Evolutionary conservation across 2,113 vertebrate species (phyloP).

Genomic region (Pimephales promelas): DNA sequence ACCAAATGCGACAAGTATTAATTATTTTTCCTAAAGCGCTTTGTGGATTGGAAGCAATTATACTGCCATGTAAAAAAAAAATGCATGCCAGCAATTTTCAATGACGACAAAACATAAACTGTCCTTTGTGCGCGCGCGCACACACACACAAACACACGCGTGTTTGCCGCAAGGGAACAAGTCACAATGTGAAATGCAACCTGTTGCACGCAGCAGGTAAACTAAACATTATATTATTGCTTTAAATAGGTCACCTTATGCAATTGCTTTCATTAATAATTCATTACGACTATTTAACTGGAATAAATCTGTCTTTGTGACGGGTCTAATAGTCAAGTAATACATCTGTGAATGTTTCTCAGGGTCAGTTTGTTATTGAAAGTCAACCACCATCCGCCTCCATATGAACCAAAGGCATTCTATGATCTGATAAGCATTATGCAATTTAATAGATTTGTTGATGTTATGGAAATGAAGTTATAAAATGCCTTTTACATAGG

Average conservation of each 20-base stretch:
- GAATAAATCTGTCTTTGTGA: neutral
- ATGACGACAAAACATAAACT: slow-evolving; percentile 35
- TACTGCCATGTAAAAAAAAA: neutral
- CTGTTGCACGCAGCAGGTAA: neutral
- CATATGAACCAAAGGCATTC: neutral
- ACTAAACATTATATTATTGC: neutral
- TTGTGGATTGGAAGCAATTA: slow-evolving; percentile 41
- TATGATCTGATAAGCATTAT: neutral
- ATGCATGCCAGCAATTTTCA: slow-evolving; percentile 65
- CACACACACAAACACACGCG: neutral
- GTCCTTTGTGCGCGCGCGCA: slow-evolving; percentile 33
- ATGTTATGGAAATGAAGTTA: neutral
- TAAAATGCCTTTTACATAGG: neutral
- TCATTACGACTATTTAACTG: neutral
- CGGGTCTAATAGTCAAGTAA: neutral
- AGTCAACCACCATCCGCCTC: neutral
- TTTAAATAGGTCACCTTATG: neutral
- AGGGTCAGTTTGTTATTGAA: neutral
- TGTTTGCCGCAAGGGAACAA: slow-evolving; percentile 13
- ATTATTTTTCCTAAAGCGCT: slow-evolving; percentile 64
- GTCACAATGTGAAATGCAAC: neutral
- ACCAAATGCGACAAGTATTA: slow-evolving; percentile 70
- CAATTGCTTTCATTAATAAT: neutral
- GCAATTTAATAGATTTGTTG: neutral
- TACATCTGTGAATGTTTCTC: neutral